Conservation (phyloP, 1,140 invertebrate species). For the Drosophila serrata region DNA sequence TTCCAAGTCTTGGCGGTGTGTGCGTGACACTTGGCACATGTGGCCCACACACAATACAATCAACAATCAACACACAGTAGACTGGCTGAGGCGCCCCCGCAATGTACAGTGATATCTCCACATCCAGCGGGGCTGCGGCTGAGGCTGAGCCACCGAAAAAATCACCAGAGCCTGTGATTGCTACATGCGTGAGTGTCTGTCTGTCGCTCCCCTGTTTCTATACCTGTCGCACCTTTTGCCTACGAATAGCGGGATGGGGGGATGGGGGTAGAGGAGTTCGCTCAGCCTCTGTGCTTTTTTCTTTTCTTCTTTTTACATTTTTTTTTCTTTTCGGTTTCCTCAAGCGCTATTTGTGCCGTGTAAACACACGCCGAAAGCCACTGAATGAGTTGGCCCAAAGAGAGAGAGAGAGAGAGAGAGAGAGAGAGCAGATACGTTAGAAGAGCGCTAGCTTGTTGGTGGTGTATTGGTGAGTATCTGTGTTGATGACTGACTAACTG, state of each 20-base stretch:
- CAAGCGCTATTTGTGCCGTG: constrained; percentile 42
- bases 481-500: constrained; percentile 81
- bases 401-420: constrained; percentile 17
- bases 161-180: constrained; percentile 70
- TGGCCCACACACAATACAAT: constrained; percentile 77
- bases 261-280: constrained; percentile 6
- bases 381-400: constrained; percentile 35
- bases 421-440: constrained; percentile 57
- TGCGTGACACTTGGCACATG: constrained; percentile 77
- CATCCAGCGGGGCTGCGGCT: constrained; percentile 45
- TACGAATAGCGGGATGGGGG: constrained; percentile 13
- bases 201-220: constrained; percentile 4
- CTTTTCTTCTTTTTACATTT: not conserved
- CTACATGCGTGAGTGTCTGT: constrained; percentile 17
- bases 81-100: constrained; percentile 55
- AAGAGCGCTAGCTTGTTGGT: constrained; percentile 42
- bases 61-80: constrained; percentile 49
- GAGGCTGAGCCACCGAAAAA: constrained; percentile 42
- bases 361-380: constrained; percentile 35
- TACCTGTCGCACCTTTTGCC: constrained; percentile 13
- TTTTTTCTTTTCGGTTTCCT: constrained; percentile 55
- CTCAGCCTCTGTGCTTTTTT: constrained; percentile 17
- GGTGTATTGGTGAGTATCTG: constrained; percentile 27
- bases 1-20: constrained; percentile 33
- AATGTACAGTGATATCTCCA: constrained; percentile 52